Evolutionary conservation across 2,113 vertebrate genomes (phyloP), one percentile per base, ranked within the genome.

Genomic region (Sciurus niger): DNA sequence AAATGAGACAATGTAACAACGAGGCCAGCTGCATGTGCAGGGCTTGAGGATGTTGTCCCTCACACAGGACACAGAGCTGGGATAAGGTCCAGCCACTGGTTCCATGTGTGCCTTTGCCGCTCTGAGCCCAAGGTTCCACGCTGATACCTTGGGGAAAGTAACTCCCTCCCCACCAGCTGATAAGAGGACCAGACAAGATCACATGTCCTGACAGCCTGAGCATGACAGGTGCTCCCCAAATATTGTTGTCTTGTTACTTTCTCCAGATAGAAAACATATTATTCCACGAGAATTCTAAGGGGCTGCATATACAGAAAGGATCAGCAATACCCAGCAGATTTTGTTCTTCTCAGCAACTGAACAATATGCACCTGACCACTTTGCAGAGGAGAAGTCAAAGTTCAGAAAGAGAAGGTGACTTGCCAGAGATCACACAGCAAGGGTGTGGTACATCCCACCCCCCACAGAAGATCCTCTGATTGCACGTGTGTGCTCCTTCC

Each of bases 1-100:
- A 40, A 77, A 25, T 0, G 28, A 79, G 40, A 82, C 25, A 1
- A 17, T 0, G 6, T 0, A 5, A 8, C 28, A 5, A 8, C 22
- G 14, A 74, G 53, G 13, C 43, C 24, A 16, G 11, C 4, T 0
- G 0, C 3, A 14, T 51, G n/a, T 0, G 7, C 32, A 48, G 67
- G 40, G 22, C 40, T 11, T 11, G 6, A 53, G 32, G 14, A 60
- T 1, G 1, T 12, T 30, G 9, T 24, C 32, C 74, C 43, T 74
- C 30, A 32, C 8, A 28, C 0, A n/a, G 67, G 30, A 40, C 18
- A 4, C 55, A 30, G 9, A 43, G 1, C 55, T 30, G 43, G 10
- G 55, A n/a, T 53, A 30, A 83, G n/a, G 20, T 37, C 77, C 25
- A n/a, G 32, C 30, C 37, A 16, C 6, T 14, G 68, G 6, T 43